A percentile compares a stretch with the other conserved stretches of the same genome.
Conservation (phyloP, 2,888 invertebrate genomes). For the Oscheius onirici region DNA sequence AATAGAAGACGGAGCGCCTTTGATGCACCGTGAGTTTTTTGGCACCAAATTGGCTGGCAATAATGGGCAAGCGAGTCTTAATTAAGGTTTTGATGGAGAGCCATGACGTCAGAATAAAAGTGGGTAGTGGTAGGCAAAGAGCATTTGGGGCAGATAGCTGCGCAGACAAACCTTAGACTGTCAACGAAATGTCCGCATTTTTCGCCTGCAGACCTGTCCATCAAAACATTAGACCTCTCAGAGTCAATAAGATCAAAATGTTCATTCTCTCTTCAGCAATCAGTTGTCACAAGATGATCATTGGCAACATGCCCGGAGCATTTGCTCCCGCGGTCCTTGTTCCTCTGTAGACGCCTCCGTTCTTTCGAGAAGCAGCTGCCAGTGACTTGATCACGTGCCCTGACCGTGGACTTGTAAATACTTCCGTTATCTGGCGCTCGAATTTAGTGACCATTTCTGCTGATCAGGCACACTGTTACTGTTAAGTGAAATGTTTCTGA, state of each 20-base stretch:
- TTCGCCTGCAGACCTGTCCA: not conserved
- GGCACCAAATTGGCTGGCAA: not conserved
- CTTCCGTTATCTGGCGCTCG: not conserved
- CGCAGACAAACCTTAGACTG: not conserved
- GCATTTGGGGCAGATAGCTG: not conserved
- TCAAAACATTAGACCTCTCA: not conserved
- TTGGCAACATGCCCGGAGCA: too few species aligned
- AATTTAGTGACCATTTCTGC: not conserved
- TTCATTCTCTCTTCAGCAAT: too few species aligned
- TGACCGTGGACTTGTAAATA: not conserved
- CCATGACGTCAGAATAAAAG: not conserved
- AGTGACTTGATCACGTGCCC: not conserved
- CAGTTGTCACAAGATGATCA: too few species aligned
- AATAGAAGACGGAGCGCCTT: conserved; percentile 7
- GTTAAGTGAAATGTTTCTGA: not conserved
- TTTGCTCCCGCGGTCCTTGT: not conserved
- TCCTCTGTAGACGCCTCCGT: not conserved
- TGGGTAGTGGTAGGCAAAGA: not conserved
- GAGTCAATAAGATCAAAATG: too few species aligned
- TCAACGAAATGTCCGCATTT: conserved; percentile 8
- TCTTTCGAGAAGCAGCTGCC: not conserved
- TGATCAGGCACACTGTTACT: too few species aligned
- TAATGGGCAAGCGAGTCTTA: not conserved
- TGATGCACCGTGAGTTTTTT: conserved; percentile 14
- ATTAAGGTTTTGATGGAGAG: not conserved